Percentiles rank a stretch among this genome's conserved stretches.
Conservation (phyloP, 2,113 vertebrate genomes). For the Pteruthius melanotis region DNA sequence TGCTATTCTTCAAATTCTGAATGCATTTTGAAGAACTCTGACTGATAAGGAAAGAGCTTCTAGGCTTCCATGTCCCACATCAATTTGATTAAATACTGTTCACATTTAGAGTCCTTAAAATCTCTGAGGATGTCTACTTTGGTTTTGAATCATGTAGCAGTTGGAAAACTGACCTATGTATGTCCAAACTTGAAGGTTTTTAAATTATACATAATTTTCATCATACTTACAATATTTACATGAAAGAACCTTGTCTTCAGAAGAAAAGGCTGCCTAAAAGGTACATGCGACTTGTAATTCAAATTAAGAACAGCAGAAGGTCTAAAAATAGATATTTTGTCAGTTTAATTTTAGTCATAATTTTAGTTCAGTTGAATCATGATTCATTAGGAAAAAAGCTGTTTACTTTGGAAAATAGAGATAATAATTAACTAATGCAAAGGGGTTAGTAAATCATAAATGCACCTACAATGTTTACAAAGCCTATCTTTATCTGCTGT, state of each 20-base stretch:
- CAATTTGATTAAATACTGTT: background rate
- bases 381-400: conserved; percentile 34
- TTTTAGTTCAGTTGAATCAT: conserved; percentile 1
- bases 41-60: background rate
- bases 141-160: background rate
- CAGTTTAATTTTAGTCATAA: conserved; percentile 1
- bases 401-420: conserved; percentile 33
- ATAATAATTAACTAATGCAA: conserved; percentile 50
- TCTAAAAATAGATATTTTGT: conserved; percentile 35
- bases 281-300: background rate
- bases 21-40: background rate
- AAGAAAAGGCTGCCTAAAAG: background rate
- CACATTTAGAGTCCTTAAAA: background rate
- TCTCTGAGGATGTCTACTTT: background rate
- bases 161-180: background rate
- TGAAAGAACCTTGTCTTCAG: background rate
- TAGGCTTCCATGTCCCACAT: background rate
- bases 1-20: background rate
- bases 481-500: conserved; percentile 13
- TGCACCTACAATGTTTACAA: conserved; percentile 2
- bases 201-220: background rate
- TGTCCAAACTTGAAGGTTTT: background rate
- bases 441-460: conserved; percentile 53
- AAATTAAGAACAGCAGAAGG: background rate
- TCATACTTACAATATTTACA: background rate